Percentiles rank a stretch among this genome's conserved stretches.
Evolutionary conservation across 1,140 invertebrate species (phyloP).

Genomic region (Mizuhopecten yessoensis): DNA sequence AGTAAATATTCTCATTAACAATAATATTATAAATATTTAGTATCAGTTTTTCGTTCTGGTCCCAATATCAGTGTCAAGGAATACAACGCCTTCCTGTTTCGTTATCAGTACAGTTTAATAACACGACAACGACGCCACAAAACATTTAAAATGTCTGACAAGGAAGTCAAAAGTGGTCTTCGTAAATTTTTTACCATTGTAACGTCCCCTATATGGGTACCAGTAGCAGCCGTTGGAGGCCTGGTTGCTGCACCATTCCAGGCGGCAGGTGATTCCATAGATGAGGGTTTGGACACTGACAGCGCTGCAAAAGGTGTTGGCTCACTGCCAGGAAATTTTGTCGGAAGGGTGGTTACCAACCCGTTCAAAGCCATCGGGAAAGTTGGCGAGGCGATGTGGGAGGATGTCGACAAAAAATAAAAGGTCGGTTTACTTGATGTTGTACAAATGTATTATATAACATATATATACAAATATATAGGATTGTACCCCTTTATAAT

Average conservation of each 20-base stretch:
- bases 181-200: conserved; percentile 49
- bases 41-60: no score
- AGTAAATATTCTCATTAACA: no score
- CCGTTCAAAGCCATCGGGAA: conserved; percentile 14
- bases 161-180: conserved; percentile 33
- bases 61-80: no score
- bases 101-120: no score
- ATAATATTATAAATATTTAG: no score
- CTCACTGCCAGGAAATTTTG: conserved; percentile 39
- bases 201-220: conserved; percentile 56
- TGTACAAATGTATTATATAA: no score
- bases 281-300: conserved; percentile 10
- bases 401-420: background rate
- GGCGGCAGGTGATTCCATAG: conserved; percentile 46
- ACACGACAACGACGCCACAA: background rate
- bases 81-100: background rate
- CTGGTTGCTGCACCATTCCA: conserved; percentile 51
- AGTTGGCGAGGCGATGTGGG: conserved; percentile 54
- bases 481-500: no score
- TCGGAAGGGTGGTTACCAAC: conserved; percentile 31
- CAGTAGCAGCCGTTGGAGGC: conserved; percentile 52
- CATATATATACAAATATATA: no score
- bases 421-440: background rate
- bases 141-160: no score
- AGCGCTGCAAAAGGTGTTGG: conserved; percentile 45